Evolutionary conservation across 2,113 vertebrate species (phyloP).

Genomic region (Perca schrenkii): DNA sequence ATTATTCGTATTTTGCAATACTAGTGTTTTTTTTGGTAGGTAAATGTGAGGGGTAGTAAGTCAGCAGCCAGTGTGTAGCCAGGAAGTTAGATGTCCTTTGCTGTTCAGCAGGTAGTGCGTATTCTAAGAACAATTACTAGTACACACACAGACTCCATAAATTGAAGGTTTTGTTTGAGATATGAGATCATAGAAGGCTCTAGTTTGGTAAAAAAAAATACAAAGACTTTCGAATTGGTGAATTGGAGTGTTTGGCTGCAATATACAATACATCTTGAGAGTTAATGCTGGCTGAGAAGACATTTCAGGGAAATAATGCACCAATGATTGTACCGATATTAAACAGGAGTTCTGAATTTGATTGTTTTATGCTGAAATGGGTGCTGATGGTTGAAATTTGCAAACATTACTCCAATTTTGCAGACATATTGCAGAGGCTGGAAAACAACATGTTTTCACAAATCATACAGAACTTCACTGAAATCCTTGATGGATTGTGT

Average conservation of each 20-base stretch:
- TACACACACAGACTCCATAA: neutral
- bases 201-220: neutral
- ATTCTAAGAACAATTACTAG: neutral
- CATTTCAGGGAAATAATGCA: neutral
- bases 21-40: neutral
- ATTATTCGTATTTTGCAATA: neutral
- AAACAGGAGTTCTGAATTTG: neutral
- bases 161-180: neutral
- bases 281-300: neutral
- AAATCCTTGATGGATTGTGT: no score
- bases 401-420: no score
- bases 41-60: neutral
- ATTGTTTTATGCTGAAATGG: neutral
- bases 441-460: neutral
- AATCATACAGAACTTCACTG: neutral
- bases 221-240: neutral
- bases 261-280: neutral
- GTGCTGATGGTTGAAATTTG: no score
- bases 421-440: neutral
- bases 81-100: neutral
- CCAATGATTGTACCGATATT: neutral
- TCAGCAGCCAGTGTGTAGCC: neutral
- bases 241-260: neutral
- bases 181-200: neutral
- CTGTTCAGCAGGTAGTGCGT: neutral